phyloP scores from a whole-genome alignment of 64 coral and sea anemone species.

The Hydrozoanthus tunicans region DNA sequence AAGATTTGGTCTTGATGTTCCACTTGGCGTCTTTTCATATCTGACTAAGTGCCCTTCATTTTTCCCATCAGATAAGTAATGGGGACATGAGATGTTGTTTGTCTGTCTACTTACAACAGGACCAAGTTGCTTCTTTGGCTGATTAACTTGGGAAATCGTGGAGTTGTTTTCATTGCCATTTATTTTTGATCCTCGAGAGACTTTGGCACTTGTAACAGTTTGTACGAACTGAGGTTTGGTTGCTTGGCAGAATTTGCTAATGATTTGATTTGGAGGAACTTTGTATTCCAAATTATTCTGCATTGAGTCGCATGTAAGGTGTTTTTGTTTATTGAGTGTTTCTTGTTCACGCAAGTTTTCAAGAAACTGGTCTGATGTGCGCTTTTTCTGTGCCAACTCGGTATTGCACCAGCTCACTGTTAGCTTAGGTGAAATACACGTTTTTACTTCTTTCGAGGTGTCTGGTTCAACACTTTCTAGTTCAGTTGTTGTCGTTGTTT shows the following conservation, averaged over 20 bases:
- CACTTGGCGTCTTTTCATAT: neutral
- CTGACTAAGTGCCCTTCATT: neutral
- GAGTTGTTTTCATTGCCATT: too few species aligned
- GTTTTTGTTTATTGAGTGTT: neutral
- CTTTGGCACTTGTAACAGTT: too few species aligned
- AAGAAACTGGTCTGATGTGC: neutral
- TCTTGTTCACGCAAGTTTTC: neutral
- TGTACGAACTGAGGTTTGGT: neutral
- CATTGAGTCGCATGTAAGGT: neutral
- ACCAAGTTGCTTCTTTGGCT: neutral
- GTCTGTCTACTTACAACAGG: neutral
- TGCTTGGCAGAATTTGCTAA: neutral
- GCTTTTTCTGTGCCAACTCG: neutral
- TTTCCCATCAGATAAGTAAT: neutral
- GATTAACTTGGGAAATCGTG: neutral
- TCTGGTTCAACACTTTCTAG: neutral
- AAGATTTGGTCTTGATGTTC: neutral
- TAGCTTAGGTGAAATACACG: neutral
- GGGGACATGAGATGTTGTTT: neutral
- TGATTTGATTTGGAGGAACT: neutral
- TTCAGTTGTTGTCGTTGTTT: slow-evolving; percentile 12
- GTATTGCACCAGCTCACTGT: neutral
- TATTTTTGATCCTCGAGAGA: neutral
- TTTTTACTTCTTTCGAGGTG: neutral
- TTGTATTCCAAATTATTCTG: neutral